Conservation (phyloP, 2,797 vertebrate genomes). For the Peromyscus melanophrys region DNA sequence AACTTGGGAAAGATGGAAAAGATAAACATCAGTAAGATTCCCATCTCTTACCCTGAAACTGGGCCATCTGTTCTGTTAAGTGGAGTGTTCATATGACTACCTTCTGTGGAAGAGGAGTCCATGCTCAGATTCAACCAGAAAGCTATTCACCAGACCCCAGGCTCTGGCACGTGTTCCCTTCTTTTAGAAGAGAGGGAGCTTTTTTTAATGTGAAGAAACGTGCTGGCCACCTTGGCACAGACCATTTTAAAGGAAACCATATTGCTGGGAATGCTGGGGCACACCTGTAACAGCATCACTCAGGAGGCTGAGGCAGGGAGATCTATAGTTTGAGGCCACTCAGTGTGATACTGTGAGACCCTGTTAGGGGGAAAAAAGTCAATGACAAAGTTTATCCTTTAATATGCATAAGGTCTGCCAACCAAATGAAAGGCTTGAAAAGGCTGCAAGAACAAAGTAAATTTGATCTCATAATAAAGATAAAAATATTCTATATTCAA, state of each 20-base stretch:
- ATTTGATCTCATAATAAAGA: slow-evolving; percentile 70
- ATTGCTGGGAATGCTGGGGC: not conserved
- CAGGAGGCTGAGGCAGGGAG: not conserved
- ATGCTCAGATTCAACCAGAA: not conserved
- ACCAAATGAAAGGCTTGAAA: slow-evolving; percentile 64
- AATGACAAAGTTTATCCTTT: not conserved
- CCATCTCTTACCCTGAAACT: not conserved
- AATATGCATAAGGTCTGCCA: slow-evolving; percentile 32
- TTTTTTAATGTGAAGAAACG: not conserved
- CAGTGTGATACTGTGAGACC: not conserved
- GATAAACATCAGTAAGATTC: not conserved
- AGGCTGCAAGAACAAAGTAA: not conserved
- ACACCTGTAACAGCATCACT: not conserved
- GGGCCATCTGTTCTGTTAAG: not conserved
- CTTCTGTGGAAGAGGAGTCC: not conserved
- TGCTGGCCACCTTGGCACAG: not conserved
- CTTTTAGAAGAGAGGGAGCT: not conserved
- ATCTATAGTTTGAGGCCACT: not conserved
- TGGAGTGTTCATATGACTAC: not conserved
- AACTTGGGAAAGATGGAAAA: slow-evolving; percentile 16
- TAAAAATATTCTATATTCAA: not conserved
- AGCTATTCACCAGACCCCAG: not conserved
- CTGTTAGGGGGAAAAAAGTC: not conserved
- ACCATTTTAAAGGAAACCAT: not conserved
- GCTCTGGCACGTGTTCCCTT: not conserved